Evolutionary conservation across 2,113 vertebrate genomes (phyloP).

Genomic region (Gadus macrocephalus): DNA sequence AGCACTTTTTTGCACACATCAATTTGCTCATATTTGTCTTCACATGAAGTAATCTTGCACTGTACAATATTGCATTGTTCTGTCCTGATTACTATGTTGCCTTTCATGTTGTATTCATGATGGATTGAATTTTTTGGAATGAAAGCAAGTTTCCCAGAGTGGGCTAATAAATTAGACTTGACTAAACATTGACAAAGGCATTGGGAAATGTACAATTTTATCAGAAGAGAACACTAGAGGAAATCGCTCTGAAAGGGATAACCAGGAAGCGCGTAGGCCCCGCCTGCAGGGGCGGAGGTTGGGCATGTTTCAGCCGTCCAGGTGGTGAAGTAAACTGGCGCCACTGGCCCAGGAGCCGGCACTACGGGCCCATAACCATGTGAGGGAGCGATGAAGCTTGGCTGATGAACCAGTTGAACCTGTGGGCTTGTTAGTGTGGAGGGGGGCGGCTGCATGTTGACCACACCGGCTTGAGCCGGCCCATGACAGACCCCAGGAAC

Average conservation of each 20-base stretch:
- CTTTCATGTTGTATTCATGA: not conserved
- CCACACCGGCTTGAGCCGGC: not conserved
- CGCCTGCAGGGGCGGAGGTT: too few relatives aligned
- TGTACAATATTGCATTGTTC: not conserved
- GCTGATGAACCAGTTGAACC: too few relatives aligned
- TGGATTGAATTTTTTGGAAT: not conserved
- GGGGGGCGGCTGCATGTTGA: conserved; percentile 37
- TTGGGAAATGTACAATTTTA: too few relatives aligned
- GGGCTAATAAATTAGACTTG: conserved; percentile 2
- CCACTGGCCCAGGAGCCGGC: too few relatives aligned
- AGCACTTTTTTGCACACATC: not conserved
- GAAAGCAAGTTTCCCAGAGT: not conserved
- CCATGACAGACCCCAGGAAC: not conserved
- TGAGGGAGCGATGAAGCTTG: too few relatives aligned
- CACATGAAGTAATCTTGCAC: conserved; percentile 3
- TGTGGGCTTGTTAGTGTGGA: too few relatives aligned
- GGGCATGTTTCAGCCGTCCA: too few relatives aligned
- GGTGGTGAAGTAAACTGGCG: too few relatives aligned
- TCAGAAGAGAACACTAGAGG: too few relatives aligned
- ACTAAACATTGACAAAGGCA: not conserved
- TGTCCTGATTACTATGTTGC: not conserved
- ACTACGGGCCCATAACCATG: too few relatives aligned
- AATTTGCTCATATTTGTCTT: not conserved
- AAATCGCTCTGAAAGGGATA: too few relatives aligned
- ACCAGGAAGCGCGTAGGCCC: too few relatives aligned